A percentile compares a stretch with the other conserved stretches of the same genome.
Conservation (phyloP, 2,113 vertebrate genomes). For the Tachycineta bicolor region DNA sequence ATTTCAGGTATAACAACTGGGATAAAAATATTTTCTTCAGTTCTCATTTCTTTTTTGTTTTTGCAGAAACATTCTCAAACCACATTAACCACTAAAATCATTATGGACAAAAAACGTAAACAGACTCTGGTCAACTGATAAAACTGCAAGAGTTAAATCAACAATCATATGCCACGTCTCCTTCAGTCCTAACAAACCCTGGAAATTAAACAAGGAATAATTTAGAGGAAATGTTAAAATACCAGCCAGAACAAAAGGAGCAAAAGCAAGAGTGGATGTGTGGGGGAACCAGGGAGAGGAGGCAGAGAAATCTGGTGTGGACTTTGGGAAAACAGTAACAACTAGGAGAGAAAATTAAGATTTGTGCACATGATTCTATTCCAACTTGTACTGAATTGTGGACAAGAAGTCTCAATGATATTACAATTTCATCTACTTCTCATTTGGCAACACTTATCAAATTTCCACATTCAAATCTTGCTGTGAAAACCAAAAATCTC, state of each 20-base stretch:
- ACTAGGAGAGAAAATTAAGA: background rate
- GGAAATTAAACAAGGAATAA: background rate
- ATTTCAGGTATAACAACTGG: background rate
- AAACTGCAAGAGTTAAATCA: background rate
- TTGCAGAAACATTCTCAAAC: background rate
- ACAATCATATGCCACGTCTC: background rate
- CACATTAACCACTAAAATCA: background rate
- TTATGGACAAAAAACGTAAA: background rate
- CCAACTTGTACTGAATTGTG: background rate
- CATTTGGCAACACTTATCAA: background rate
- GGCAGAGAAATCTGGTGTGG: background rate
- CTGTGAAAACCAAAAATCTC: background rate
- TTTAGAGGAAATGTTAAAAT: background rate
- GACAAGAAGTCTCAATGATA: background rate
- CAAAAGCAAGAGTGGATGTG: fast-evolving
- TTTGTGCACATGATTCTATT: background rate
- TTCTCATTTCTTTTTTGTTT: background rate
- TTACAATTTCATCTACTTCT: background rate
- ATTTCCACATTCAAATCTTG: background rate
- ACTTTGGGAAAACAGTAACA: background rate
- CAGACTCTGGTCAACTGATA: background rate
- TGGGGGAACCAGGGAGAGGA: fast-evolving
- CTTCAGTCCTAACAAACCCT: background rate
- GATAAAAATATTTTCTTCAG: background rate
- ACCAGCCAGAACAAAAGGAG: background rate